Evolutionary conservation across 2,888 invertebrate species (phyloP).

Genomic region (Leptopterna dolabrata): DNA sequence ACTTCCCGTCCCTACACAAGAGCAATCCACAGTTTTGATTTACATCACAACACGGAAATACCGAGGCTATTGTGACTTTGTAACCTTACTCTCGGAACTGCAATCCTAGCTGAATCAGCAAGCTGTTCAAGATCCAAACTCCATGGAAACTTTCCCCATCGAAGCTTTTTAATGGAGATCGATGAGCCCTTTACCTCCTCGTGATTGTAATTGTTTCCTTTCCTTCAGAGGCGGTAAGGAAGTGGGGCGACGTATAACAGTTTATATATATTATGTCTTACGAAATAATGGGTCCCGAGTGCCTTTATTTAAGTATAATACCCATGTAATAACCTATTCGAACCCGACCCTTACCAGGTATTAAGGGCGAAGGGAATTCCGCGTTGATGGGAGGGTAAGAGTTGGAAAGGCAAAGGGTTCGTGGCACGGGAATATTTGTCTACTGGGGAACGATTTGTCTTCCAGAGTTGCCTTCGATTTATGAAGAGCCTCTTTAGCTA

Average conservation of each 20-base stretch:
- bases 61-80: not conserved
- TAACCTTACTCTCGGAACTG: not conserved
- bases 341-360: not conserved
- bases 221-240: not conserved
- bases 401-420: not conserved
- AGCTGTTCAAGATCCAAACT: not conserved
- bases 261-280: not conserved
- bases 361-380: not conserved
- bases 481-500: not conserved
- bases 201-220: not conserved
- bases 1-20: not conserved
- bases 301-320: not conserved
- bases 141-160: not conserved
- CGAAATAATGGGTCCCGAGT: not conserved
- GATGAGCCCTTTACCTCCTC: not conserved
- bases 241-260: not conserved
- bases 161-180: constrained; percentile 25
- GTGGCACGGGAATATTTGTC: constrained; percentile 3
- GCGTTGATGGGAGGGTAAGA: not conserved
- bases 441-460: constrained; percentile 2
- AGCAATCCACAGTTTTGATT: not conserved
- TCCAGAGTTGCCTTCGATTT: not conserved
- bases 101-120: not conserved
- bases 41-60: not conserved
- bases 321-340: constrained; percentile 1